phyloP scores from a whole-genome alignment of 2,888 invertebrate genomes.

The Ectobius pallidus region DNA sequence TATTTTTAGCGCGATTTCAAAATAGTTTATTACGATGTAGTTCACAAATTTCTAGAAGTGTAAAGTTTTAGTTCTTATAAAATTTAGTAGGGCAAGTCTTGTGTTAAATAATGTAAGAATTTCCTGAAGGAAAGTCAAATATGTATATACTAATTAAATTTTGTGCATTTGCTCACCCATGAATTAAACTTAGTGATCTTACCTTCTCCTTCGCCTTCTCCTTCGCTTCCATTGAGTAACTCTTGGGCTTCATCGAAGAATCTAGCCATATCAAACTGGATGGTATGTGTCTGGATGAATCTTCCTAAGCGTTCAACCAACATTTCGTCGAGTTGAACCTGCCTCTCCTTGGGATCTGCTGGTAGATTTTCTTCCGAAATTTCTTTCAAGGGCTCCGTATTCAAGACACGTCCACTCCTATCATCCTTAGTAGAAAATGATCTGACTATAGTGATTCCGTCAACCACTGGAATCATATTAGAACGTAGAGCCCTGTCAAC shows the following conservation, averaged over 20 bases:
- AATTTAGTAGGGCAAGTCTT: too few species aligned
- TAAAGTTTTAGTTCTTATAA: too few species aligned
- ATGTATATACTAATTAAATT: too few species aligned
- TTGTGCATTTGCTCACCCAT: too few species aligned
- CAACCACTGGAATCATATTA: constrained; percentile 28
- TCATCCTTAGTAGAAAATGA: not conserved
- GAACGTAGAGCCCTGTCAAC: constrained; percentile 29
- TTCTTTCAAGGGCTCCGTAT: not conserved
- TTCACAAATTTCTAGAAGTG: too few species aligned
- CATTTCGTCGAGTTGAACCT: constrained; percentile 47
- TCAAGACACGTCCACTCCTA: not conserved
- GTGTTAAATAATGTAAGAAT: too few species aligned
- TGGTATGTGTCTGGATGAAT: constrained; percentile 48
- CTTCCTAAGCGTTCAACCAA: constrained; percentile 47
- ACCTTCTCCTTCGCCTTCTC: too few species aligned
- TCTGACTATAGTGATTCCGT: constrained; percentile 33
- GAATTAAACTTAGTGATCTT: too few species aligned
- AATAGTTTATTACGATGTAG: too few species aligned
- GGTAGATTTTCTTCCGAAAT: constrained; percentile 44
- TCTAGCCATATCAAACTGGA: constrained; percentile 42
- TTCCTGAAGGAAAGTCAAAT: too few species aligned
- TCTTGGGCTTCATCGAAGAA: constrained; percentile 30
- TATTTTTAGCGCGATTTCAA: too few species aligned
- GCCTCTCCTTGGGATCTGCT: constrained; percentile 44
- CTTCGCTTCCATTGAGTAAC: constrained; percentile 12